phyloP scores from a whole-genome alignment of 2,113 vertebrate genomes.

The Esox niger region DNA sequence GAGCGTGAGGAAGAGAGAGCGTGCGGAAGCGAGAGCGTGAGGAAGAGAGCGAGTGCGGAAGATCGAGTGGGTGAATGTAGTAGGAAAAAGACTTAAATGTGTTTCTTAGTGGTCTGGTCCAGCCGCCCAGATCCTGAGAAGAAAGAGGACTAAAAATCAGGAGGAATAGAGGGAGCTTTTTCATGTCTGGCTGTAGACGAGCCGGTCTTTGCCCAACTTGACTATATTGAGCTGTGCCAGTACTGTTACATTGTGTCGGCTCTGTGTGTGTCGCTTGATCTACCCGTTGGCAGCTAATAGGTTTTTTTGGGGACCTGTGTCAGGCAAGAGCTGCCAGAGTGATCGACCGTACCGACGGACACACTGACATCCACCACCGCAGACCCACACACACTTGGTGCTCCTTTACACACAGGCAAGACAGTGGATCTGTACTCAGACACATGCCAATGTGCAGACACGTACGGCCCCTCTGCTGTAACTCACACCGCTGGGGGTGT shows the following conservation, averaged over 20 bases:
- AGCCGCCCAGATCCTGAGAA: conserved; percentile 11
- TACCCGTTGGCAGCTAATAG: conserved; percentile 65
- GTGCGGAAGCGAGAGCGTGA: conserved; percentile 63
- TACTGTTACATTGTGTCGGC: conserved; percentile 36
- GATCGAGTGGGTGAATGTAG: neutral
- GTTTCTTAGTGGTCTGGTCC: neutral
- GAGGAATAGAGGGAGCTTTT: neutral
- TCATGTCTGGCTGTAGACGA: conserved; percentile 5
- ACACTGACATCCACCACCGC: conserved; percentile 18
- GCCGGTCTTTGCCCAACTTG: conserved; percentile 27
- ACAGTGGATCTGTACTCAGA: conserved; percentile 26
- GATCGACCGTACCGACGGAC: conserved; percentile 38
- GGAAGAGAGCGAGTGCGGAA: conserved; percentile 37
- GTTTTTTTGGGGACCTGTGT: conserved; percentile 68
- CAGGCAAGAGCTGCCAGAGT: conserved; percentile 55
- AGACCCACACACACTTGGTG: conserved; percentile 28
- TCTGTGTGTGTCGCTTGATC: conserved; percentile 35
- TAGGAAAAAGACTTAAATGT: neutral
- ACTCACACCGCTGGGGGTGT: conserved; percentile 13
- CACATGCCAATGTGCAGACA: conserved; percentile 13
- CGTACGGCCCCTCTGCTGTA: conserved; percentile 17
- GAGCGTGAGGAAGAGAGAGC: conserved; percentile 59
- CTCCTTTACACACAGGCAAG: conserved; percentile 22
- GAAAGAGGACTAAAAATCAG: conserved; percentile 57
- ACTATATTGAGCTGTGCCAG: conserved; percentile 42